Percentiles rank a stretch among this genome's conserved stretches.
Conservation (phyloP, 2,888 invertebrate species). For the Augochlorella aurata region DNA sequence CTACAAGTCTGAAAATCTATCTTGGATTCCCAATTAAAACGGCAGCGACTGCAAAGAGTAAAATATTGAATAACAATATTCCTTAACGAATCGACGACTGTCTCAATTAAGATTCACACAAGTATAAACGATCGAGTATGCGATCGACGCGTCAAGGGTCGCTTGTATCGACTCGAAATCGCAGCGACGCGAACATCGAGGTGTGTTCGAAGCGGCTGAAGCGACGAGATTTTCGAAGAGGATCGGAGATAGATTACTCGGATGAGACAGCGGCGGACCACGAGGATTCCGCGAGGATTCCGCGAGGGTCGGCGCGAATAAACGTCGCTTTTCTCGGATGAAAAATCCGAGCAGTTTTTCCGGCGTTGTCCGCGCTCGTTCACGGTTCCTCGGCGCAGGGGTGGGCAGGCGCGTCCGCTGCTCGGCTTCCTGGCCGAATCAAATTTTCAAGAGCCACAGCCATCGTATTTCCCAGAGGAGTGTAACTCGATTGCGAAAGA, state of each 20-base stretch:
- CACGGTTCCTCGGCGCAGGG: background rate
- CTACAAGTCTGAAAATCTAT: no score
- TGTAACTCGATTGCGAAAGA: constrained; percentile 11
- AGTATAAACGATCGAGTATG: no score
- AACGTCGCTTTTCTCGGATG: background rate
- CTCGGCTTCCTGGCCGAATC: background rate
- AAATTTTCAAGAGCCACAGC: constrained; percentile 14
- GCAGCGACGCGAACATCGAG: no score
- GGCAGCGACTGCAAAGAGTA: no score
- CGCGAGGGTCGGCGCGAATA: background rate
- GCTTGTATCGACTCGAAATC: no score
- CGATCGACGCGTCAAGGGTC: no score
- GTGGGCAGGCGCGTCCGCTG: background rate
- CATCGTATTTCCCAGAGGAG: constrained; percentile 18
- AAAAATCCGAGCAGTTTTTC: background rate
- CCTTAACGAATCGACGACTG: no score
- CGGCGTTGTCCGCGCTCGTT: background rate
- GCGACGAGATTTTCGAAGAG: constrained; percentile 30
- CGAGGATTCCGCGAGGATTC: constrained; percentile 12
- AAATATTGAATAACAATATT: no score
- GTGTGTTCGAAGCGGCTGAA: constrained; percentile 12
- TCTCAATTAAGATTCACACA: no score
- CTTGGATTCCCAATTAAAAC: no score
- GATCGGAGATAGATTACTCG: constrained; percentile 30
- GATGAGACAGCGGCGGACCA: constrained; percentile 23